phyloP scores from a whole-genome alignment of 2,888 invertebrate genomes.

The Pterobdella sp. region DNA sequence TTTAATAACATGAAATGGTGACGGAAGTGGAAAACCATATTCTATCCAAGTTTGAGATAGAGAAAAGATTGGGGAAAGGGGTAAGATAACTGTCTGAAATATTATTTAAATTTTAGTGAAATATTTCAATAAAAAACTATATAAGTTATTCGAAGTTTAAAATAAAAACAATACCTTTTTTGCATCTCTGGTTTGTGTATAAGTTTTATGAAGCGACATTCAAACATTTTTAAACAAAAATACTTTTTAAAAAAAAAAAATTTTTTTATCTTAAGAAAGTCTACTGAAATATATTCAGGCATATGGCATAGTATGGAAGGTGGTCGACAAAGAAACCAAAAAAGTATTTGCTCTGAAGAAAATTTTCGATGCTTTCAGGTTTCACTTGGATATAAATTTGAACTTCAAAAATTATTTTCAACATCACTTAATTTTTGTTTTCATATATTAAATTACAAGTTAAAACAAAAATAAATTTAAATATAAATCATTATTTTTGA shows the following conservation, averaged over 20 bases:
- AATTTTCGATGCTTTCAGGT: conserved; percentile 87
- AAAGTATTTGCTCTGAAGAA: conserved; percentile 92
- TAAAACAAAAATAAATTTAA: too few species aligned
- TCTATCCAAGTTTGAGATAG: conserved; percentile 70
- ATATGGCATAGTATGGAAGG: conserved; percentile 98
- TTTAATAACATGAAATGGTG: conserved; percentile 18
- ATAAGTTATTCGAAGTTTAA: too few species aligned
- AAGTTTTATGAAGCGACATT: not conserved
- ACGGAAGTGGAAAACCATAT: conserved; percentile 71
- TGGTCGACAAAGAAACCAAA: conserved; percentile 74
- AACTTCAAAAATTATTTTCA: too few species aligned
- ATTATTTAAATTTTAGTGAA: not conserved
- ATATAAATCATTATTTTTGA: too few species aligned
- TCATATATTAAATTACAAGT: too few species aligned
- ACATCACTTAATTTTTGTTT: too few species aligned
- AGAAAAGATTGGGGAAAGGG: conserved; percentile 62
- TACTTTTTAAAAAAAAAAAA: not conserved
- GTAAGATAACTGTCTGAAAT: not conserved
- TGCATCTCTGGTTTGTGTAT: not conserved
- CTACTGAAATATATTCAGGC: conserved; percentile 54
- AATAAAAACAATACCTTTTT: not conserved
- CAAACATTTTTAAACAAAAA: not conserved
- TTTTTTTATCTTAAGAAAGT: too few species aligned
- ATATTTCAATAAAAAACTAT: not conserved
- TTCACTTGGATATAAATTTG: too few species aligned